Evolutionary conservation across 2,113 vertebrate genomes (phyloP).

Genomic region (Lonchura striata): DNA sequence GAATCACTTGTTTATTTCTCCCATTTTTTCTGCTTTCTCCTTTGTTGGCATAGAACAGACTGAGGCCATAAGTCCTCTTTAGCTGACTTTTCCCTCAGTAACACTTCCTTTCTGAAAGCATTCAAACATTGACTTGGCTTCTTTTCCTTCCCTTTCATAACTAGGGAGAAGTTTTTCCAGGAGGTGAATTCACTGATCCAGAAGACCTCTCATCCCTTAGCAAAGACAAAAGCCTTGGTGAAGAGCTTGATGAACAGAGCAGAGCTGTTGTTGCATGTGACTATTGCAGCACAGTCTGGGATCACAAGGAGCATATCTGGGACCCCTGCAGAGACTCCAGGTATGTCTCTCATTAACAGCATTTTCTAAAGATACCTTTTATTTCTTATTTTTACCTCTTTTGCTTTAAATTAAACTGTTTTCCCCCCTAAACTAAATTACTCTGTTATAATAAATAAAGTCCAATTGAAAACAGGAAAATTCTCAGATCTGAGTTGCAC

Average conservation of each 20-base stretch:
- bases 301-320: slow-evolving; percentile 85
- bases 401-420: background rate
- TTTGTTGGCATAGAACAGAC: background rate
- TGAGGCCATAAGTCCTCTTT: background rate
- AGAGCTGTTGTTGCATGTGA: slow-evolving; percentile 92
- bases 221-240: slow-evolving; percentile 90
- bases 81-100: background rate
- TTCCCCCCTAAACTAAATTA: background rate
- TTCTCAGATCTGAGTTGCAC: background rate
- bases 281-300: slow-evolving; percentile 91
- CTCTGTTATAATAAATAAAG: background rate
- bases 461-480: slow-evolving; percentile 64
- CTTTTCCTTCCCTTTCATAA: background rate
- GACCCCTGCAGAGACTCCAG: slow-evolving; percentile 90
- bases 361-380: background rate
- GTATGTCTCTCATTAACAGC: slow-evolving; percentile 52
- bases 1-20: background rate
- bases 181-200: slow-evolving; percentile 87
- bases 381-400: background rate
- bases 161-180: slow-evolving; percentile 95
- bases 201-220: slow-evolving; percentile 80
- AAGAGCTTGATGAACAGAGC: slow-evolving; percentile 97
- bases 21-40: background rate
- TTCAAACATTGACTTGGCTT: background rate
- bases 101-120: background rate